A percentile compares a stretch with the other conserved stretches of the same genome.
Evolutionary conservation across 2,113 vertebrate species (phyloP).

Genomic region (Thryonomys swinderianus): DNA sequence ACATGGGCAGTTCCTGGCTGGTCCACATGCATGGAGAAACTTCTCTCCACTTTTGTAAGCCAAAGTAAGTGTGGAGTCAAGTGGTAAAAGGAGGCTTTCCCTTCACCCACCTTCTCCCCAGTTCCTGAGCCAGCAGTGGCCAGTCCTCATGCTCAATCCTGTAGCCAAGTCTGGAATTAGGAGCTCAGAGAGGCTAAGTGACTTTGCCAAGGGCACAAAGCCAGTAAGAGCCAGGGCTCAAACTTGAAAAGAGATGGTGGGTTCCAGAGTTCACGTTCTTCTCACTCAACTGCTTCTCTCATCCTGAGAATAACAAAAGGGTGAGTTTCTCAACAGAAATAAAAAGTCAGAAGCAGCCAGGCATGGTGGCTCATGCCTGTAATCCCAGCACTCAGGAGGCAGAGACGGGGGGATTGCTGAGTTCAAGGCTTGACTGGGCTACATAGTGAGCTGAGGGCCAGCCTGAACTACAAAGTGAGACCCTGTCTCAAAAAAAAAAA

Average conservation of each 20-base stretch:
- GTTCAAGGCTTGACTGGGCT: no score
- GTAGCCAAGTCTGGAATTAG: fast-evolving
- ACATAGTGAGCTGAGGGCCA: no score
- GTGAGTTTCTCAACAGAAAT: not conserved
- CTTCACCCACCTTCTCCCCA: not conserved
- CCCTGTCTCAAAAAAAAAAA: no score
- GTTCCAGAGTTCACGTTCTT: not conserved
- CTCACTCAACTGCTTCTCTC: not conserved
- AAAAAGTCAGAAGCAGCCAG: not conserved
- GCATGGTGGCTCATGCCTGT: no score
- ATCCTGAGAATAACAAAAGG: not conserved
- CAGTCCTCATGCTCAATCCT: not conserved
- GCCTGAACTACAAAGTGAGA: no score
- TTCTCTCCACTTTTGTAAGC: not conserved
- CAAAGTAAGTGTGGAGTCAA: not conserved
- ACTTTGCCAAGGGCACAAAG: not conserved
- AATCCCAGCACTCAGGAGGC: no score
- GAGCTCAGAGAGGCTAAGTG: slow-evolving; percentile 24
- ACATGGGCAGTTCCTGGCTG: not conserved
- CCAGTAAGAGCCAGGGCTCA: not conserved
- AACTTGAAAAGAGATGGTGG: not conserved
- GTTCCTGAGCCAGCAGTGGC: no score
- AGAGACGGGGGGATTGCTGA: no score
- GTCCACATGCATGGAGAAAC: not conserved
- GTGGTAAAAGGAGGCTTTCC: no score